Evolutionary conservation across 1,140 invertebrate genomes (phyloP).

Genomic region (Glossosoma conforme): DNA sequence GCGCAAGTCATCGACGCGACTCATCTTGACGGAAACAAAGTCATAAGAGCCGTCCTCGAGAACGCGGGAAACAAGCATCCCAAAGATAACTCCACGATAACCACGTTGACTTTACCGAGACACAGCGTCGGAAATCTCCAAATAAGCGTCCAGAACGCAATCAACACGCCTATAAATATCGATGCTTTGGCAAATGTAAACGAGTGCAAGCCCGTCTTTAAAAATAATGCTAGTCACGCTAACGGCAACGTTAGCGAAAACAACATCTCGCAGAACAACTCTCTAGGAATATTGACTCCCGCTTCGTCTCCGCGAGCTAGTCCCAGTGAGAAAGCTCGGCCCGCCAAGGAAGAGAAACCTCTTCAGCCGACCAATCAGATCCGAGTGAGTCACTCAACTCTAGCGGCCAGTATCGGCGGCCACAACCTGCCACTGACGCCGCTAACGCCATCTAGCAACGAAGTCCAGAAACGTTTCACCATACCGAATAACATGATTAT

Average conservation of each 20-base stretch:
- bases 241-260: slow-evolving; percentile 9
- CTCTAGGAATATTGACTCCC: slow-evolving; percentile 21
- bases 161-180: slow-evolving; percentile 3
- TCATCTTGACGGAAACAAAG: slow-evolving; percentile 37
- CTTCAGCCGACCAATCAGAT: background rate
- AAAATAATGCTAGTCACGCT: slow-evolving; percentile 12
- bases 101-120: slow-evolving; percentile 40
- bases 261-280: slow-evolving; percentile 4
- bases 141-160: slow-evolving; percentile 33
- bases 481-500: slow-evolving; percentile 11
- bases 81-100: slow-evolving; percentile 35
- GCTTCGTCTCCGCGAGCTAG: slow-evolving; percentile 21
- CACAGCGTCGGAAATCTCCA: slow-evolving; percentile 38
- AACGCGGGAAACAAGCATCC: slow-evolving; percentile 26
- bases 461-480: slow-evolving; percentile 24
- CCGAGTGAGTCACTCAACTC: slow-evolving; percentile 3
- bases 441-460: slow-evolving; percentile 27
- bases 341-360: slow-evolving; percentile 8
- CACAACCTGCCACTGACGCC: slow-evolving; percentile 32
- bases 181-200: slow-evolving; percentile 5
- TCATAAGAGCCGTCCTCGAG: slow-evolving; percentile 35
- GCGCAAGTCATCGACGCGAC: slow-evolving; percentile 12
- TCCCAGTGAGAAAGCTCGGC: slow-evolving; percentile 3
- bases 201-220: slow-evolving; percentile 11
- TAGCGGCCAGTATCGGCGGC: slow-evolving; percentile 1